phyloP scores from a whole-genome alignment of 2,797 vertebrate genomes.

The Cheracebus regulus region DNA sequence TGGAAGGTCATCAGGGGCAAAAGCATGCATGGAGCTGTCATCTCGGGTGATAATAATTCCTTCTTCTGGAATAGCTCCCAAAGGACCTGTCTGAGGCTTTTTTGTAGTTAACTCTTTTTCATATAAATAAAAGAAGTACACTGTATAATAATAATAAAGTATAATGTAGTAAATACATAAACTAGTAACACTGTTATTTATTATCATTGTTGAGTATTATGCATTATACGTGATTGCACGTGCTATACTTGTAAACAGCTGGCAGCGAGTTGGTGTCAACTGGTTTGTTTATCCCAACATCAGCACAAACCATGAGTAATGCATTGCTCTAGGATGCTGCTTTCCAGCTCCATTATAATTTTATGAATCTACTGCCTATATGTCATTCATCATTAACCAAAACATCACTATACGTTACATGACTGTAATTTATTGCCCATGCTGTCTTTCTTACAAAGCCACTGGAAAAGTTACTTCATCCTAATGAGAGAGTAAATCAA shows the following conservation, averaged over 20 bases:
- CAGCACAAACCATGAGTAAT: background rate
- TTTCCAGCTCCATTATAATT: background rate
- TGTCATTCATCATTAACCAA: background rate
- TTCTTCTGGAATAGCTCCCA: background rate
- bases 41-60: background rate
- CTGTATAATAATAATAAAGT: background rate
- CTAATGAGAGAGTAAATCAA: background rate
- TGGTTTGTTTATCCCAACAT: background rate
- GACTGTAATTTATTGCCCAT: background rate
- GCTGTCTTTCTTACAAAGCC: background rate
- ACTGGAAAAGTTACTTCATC: background rate
- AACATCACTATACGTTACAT: rapidly evolving
- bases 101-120: background rate
- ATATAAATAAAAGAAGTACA: background rate
- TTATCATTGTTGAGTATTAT: background rate
- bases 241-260: background rate
- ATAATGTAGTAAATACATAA: background rate
- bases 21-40: background rate
- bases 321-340: background rate
- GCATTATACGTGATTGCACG: background rate
- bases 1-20: background rate
- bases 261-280: background rate
- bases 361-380: background rate
- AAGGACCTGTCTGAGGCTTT: background rate
- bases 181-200: background rate